Evolutionary conservation across 2,797 vertebrate genomes (phyloP).

Genomic region (Microctenopoma steveboyesi): DNA sequence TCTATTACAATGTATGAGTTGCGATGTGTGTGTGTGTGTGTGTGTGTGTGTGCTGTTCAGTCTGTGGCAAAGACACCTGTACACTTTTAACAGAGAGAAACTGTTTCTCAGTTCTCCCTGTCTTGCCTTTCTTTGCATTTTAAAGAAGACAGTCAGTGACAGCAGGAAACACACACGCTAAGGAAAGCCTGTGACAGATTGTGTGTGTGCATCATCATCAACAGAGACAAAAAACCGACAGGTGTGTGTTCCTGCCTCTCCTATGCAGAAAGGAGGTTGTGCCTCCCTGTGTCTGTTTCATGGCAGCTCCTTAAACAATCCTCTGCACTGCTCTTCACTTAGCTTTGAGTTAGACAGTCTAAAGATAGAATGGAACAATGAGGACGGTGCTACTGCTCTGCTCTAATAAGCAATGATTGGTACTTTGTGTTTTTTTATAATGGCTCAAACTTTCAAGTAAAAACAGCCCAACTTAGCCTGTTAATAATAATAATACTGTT

Average conservation of each 20-base stretch:
- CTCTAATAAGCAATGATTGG: constrained; percentile 60
- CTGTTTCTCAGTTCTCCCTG: constrained; percentile 24
- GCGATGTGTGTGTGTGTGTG: constrained; percentile 12
- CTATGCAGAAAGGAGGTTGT: constrained; percentile 43
- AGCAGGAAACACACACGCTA: constrained; percentile 13
- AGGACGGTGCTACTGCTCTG: constrained; percentile 32
- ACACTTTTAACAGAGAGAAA: constrained; percentile 17
- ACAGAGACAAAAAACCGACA: constrained; percentile 38
- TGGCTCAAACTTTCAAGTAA: constrained; percentile 41
- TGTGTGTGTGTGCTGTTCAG: background rate
- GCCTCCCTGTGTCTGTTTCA: constrained; percentile 31
- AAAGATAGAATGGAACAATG: constrained; percentile 72
- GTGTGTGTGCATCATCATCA: constrained; percentile 18
- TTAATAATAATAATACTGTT: background rate
- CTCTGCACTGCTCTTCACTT: constrained; percentile 42
- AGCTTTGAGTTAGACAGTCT: constrained; percentile 65
- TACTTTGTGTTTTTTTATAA: constrained; percentile 39
- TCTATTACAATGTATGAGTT: constrained; percentile 10
- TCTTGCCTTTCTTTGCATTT: constrained; percentile 36
- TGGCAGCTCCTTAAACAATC: constrained; percentile 49
- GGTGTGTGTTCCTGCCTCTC: constrained; percentile 48
- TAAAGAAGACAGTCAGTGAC: constrained; percentile 25
- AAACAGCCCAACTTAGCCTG: constrained; percentile 17
- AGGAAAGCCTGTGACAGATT: constrained; percentile 26
- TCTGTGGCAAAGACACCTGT: constrained; percentile 8